Evolutionary conservation across 2,113 vertebrate genomes (phyloP).

Genomic region (Vulpes lagopus): DNA sequence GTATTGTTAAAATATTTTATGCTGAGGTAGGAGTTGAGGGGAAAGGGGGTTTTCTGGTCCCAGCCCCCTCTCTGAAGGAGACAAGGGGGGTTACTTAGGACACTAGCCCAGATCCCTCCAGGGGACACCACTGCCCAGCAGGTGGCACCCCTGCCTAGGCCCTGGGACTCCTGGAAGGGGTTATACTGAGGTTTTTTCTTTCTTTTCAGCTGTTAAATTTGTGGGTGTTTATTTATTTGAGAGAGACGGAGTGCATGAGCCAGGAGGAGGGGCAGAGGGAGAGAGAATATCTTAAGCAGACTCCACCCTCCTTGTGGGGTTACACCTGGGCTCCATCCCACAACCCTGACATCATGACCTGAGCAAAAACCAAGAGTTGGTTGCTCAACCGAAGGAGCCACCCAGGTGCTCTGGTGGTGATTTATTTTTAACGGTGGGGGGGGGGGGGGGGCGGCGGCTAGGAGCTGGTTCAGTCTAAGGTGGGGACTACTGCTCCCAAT

Average conservation of each 20-base stretch:
- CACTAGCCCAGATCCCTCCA: not conserved
- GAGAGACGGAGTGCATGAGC: not conserved
- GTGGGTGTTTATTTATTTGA: not conserved
- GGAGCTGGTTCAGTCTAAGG: not conserved
- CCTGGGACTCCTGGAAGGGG: not conserved
- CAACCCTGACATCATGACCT: not conserved
- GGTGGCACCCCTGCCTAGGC: not conserved
- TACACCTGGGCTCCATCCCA: not conserved
- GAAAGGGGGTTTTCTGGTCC: not conserved
- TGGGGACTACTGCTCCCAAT: not conserved
- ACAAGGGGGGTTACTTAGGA: not conserved
- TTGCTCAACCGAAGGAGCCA: rapidly evolving
- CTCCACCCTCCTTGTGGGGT: not conserved
- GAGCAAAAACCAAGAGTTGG: not conserved
- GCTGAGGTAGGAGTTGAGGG: not conserved
- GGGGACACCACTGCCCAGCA: not conserved
- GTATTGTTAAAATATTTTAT: not conserved
- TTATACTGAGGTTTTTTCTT: not conserved
- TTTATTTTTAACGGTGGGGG: not conserved
- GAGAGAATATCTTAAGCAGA: not conserved
- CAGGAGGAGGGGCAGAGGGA: not conserved
- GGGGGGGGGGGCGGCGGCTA: no score
- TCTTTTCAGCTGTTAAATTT: not conserved
- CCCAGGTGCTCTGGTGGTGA: not conserved
- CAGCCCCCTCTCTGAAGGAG: not conserved